A percentile compares a stretch with the other conserved stretches of the same genome.
phyloP scores from a whole-genome alignment of 2,888 invertebrate species.

The Heliconius sara region DNA sequence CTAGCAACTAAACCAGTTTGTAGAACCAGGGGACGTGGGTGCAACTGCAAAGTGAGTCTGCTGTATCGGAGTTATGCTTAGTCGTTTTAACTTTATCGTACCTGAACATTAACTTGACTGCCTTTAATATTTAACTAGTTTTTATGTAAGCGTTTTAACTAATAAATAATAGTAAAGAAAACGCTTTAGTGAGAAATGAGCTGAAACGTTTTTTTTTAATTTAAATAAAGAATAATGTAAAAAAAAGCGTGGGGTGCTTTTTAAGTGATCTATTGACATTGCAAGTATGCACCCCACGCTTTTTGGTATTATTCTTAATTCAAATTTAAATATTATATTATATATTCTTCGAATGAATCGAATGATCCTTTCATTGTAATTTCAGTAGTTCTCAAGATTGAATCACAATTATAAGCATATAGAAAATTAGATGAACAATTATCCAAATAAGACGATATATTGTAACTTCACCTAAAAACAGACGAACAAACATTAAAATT shows the following conservation, averaged over 20 bases:
- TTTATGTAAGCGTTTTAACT: neutral
- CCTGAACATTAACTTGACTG: neutral
- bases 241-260: no score
- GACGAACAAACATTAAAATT: neutral
- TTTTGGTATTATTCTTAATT: no score
- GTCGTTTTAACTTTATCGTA: conserved; percentile 8
- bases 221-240: no score
- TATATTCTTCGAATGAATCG: neutral
- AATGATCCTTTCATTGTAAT: neutral
- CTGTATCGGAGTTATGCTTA: conserved; percentile 63
- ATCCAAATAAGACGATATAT: neutral
- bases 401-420: no score
- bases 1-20: conserved; percentile 65
- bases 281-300: no score
- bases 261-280: no score
- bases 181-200: neutral
- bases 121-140: neutral
- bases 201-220: no score
- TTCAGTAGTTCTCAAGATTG: neutral
- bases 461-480: neutral
- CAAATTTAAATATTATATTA: no score
- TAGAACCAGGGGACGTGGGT: conserved; percentile 58
- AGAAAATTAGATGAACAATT: neutral
- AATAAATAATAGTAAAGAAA: neutral
- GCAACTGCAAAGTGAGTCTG: conserved; percentile 57